Evolutionary conservation across 2,888 invertebrate species (phyloP).

Genomic region (Polydrusus pterygomalis): DNA sequence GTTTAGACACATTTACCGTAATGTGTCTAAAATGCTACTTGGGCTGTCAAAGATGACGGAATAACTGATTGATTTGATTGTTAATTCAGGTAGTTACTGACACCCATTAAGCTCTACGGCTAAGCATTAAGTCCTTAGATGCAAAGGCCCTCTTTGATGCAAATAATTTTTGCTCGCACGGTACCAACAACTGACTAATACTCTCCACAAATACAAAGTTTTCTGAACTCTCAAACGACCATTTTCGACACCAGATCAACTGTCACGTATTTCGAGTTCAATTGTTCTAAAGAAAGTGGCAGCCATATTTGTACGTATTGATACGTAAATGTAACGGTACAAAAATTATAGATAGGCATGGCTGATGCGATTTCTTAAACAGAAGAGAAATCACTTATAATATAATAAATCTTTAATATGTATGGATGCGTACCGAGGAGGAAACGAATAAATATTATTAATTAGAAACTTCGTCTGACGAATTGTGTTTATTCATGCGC

Average conservation of each 20-base stretch:
- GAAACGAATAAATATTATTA: conserved; percentile 50
- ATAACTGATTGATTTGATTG: too few species aligned
- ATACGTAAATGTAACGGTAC: conserved; percentile 49
- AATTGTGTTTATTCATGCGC: conserved; percentile 31
- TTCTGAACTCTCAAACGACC: neutral
- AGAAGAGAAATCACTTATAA: conserved; percentile 50
- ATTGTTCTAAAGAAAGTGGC: conserved; percentile 46
- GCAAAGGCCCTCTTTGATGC: too few species aligned
- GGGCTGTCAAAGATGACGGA: too few species aligned
- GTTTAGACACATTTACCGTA: too few species aligned
- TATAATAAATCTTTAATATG: conserved; percentile 49
- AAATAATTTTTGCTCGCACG: neutral
- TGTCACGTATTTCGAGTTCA: conserved; percentile 43
- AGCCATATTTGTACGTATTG: conserved; percentile 20
- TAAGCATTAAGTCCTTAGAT: too few species aligned
- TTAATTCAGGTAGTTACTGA: too few species aligned
- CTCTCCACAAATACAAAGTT: neutral
- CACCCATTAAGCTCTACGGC: too few species aligned
- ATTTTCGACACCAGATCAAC: conserved; percentile 18
- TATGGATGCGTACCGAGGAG: conserved; percentile 46
- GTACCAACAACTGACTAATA: too few species aligned
- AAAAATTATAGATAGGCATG: conserved; percentile 39
- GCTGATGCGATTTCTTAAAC: conserved; percentile 48
- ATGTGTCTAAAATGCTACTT: too few species aligned
- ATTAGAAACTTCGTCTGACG: conserved; percentile 41